Evolutionary conservation across 1,140 invertebrate species (phyloP), one percentile per base, ranked within the genome.

Genomic region (Apis dorsata): DNA sequence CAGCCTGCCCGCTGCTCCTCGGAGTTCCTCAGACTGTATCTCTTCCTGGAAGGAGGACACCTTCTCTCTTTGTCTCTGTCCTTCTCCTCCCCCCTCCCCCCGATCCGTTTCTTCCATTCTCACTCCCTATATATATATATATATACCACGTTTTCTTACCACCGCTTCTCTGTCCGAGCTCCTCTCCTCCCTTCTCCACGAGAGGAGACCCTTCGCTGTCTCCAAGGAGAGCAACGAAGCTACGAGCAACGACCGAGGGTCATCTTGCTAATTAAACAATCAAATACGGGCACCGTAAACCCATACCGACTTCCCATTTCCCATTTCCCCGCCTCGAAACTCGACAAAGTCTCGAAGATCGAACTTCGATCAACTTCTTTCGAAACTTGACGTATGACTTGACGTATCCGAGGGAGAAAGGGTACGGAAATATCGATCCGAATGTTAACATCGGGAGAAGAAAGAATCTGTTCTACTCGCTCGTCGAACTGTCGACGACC

Each of bases 181-280:
- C 51, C 66, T 86, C 88, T 81, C 79, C 57, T 34, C 44, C 13
- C 7, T 63, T 79, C 85, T 73, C 51, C 34, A 2, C 34, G 34
- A 44, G 34, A 44, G 34, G 34, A 44, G 34, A 44, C 34, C 34
- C 34, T 44, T 44, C 71, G 60, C 34, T 19, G 17, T 76, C 59
- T 88, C 91, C 89, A 88, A 89, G 88, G 88, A 90, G 91, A 87
- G 70, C 21, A 63, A 7, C 62, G 24, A 24, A 5, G 17, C 55
- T 15, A 11, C 55, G 55, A 57, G 55, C 55, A 13, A 57, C n/a
- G 53, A 81, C 84, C 44, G 85, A 91, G 91, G 84, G 93, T 94
- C 93, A 94, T 94, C 93, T 92, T 93, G 93, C 93, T 94, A 94
- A 94, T 94, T 94, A 94, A 94, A 94, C 93, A 94, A 94, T 94